phyloP scores from a whole-genome alignment of 2,113 vertebrate species.

The Eleginops maclovinus region DNA sequence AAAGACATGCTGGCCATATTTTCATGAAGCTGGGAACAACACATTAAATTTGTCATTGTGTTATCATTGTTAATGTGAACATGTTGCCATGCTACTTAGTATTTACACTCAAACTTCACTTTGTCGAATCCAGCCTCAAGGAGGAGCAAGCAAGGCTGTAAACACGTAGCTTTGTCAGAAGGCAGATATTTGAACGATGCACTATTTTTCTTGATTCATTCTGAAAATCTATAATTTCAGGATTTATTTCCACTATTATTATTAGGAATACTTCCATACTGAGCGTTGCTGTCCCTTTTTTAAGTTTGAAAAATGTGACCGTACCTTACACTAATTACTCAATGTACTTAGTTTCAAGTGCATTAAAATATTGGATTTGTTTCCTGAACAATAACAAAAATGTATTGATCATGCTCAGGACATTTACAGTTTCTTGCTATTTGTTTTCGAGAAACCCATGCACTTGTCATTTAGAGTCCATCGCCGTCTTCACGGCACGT shows the following conservation, averaged over 20 bases:
- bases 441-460: slow-evolving; percentile 35
- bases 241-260: neutral
- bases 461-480: slow-evolving; percentile 64
- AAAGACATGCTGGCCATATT: too few relatives aligned
- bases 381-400: neutral
- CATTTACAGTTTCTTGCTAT: slow-evolving; percentile 19
- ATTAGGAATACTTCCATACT: neutral
- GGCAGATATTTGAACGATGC: neutral
- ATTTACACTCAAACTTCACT: neutral
- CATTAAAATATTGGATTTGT: neutral
- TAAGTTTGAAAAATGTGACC: neutral
- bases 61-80: neutral
- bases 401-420: neutral
- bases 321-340: neutral
- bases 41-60: too few relatives aligned
- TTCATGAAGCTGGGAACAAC: too few relatives aligned
- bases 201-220: neutral
- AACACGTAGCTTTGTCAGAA: too few relatives aligned
- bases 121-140: too few relatives aligned
- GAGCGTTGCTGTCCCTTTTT: neutral
- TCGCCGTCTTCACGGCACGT: slow-evolving; percentile 36
- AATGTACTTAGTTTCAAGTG: neutral
- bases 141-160: too few relatives aligned
- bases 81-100: neutral
- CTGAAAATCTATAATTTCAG: neutral